Evolutionary conservation across 1,140 invertebrate species (phyloP).

Genomic region (Hormaphis cornu): DNA sequence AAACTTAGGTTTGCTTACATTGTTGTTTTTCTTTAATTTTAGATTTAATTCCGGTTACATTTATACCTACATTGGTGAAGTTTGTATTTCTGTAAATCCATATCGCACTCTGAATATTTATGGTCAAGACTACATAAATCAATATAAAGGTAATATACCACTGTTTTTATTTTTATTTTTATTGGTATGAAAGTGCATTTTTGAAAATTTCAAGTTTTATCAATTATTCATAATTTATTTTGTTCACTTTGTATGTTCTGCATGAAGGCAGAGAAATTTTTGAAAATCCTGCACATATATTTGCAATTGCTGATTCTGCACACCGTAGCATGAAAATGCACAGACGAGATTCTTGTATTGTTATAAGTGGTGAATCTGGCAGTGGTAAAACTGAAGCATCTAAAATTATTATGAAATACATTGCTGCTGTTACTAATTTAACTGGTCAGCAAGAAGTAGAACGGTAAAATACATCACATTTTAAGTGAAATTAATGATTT

Average conservation of each 20-base stretch:
- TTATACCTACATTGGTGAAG: slow-evolving; percentile 91
- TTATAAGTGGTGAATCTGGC: slow-evolving; percentile 92
- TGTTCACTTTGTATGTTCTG: neutral
- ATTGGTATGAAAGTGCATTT: neutral
- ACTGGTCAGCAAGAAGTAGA: slow-evolving; percentile 88
- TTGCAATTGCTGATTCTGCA: slow-evolving; percentile 87
- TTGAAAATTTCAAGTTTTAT: neutral
- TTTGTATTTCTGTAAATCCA: slow-evolving; percentile 84
- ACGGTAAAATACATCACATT: slow-evolving; percentile 49
- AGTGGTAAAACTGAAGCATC: slow-evolving; percentile 96
- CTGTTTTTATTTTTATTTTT: neutral
- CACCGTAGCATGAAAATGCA: slow-evolving; percentile 83
- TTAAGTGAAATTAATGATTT: neutral
- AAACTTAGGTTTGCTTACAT: no score
- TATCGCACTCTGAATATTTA: slow-evolving; percentile 81
- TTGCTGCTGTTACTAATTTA: slow-evolving; percentile 91
- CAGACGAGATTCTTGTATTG: slow-evolving; percentile 86
- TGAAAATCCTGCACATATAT: slow-evolving; percentile 89
- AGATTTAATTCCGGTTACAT: slow-evolving; percentile 82
- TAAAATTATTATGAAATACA: slow-evolving; percentile 99
- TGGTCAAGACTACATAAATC: slow-evolving; percentile 62
- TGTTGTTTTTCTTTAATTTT: slow-evolving; percentile 36
- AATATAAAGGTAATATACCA: slow-evolving; percentile 77
- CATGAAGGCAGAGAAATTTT: slow-evolving; percentile 71
- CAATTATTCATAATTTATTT: neutral